Base-by-base conservation (phyloP, 2,888 invertebrate species). In the Ferrisia virgata region DNA sequence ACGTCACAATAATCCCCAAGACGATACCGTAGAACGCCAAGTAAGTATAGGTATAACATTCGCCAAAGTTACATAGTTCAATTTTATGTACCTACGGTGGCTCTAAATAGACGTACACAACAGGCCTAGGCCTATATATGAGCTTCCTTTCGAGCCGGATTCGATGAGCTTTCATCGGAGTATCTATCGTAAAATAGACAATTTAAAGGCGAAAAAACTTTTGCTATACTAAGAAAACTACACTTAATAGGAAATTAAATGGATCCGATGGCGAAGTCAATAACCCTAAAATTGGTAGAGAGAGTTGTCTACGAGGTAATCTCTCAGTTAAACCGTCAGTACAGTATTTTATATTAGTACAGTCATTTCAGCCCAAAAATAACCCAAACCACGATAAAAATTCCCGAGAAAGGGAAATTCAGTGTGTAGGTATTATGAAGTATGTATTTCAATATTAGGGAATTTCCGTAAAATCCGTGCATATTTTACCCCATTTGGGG, bases 11-110 rank as follows among this genome's bases (percentile, higher is more conserved):
- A 64, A 64, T 64, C 31, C 64, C 64, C 64, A 64, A 64, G 64
- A 64, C 64, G 64, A 64, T 28, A 64, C 31, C n/a, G n/a, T n/a
- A n/a, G n/a, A n/a, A n/a, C n/a, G n/a, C n/a, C n/a, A n/a, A n/a
- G n/a, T n/a, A n/a, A n/a, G n/a, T n/a, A n/a, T n/a, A n/a, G n/a
- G 28, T 25, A n/a, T n/a, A n/a, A n/a, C n/a, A n/a, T 64, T 64
- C 64, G 64, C 28, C 13, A 64, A 64, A 64, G 28, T 64, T 64
- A 15, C 64, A 15, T 64, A 28, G 28, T 64, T 28, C 53, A 64
- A 64, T 64, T 64, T 64, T 64, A 64, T 64, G 43, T 43, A 64
- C n/a, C n/a, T n/a, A n/a, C n/a, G n/a, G n/a, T n/a, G n/a, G n/a
- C n/a, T n/a, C n/a, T n/a, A n/a, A n/a, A n/a, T n/a, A n/a, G n/a